Base-by-base conservation (phyloP, 2,113 vertebrate genomes). In the Thinocorus orbignyianus region DNA sequence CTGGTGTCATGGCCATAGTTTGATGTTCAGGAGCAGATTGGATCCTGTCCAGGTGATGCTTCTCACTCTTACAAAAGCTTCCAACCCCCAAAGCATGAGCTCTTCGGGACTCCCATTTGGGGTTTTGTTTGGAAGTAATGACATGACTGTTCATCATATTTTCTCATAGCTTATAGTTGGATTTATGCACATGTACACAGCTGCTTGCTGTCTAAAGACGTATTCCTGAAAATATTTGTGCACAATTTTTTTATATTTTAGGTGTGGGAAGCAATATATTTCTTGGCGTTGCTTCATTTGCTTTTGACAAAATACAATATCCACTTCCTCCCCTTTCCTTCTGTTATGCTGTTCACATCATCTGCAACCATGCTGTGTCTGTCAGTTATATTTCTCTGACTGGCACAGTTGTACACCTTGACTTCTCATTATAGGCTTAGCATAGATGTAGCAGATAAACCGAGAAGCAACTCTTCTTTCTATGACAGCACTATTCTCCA, bases 401-500 rank as follows among this genome's bases (percentile, higher is more conserved):
- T 66, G 71, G 17, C 58, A 52, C 35, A 73, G 58, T 16, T 46
- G 30, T 28, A 37, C 55, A 70, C 68, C 68, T 83, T 73, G 42
- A 71, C 33, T 80, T 77, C 90, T 72, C 51, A 22, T 90, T 80
- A 39, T 2, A 30, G 76, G 81, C 81, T 90, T 80, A 94, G 24
- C 46, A 33, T 10, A 66, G 62, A 33, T 17, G 62, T 64, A 68
- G 49, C 76, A 51, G 51, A 90, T 72, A 83, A 93, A 52, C 64
- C 20, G 51, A 83, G 87, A 88, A 19, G 37, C 19, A 6, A 8
- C 60, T 73, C 35, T 26, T 73, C 33, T 62, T 55, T 69, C 76
- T 22, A 1, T 9, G 35, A 44, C 1, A 68, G 30, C 17, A 7
- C 26, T 65, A 2, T n/a, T 90, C 28, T 11, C 20, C 1, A 0